These are phyloP conservation scores for Cancer borealis DNA, from an alignment of 2,888 invertebrate species.

Conservation along the genomic window DNA sequence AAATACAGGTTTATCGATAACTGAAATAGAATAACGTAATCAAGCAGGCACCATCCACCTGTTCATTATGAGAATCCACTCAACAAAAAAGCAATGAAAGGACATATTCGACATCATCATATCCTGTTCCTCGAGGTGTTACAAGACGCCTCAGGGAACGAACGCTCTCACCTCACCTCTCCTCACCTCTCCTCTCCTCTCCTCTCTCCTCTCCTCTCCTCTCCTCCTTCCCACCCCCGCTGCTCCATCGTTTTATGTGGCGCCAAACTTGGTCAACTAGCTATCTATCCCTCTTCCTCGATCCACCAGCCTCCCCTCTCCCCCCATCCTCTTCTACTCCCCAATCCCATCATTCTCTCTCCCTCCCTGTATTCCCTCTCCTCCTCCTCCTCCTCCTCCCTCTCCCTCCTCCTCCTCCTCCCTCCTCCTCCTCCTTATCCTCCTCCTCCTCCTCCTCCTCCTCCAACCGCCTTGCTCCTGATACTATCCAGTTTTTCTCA, in stretches of 20 bases:
- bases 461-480: background rate
- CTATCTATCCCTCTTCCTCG: background rate
- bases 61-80: background rate
- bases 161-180: background rate
- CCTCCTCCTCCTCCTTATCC: background rate
- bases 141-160: background rate
- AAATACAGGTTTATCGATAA: background rate
- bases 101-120: slow-evolving; percentile 1
- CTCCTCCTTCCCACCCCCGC: background rate
- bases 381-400: background rate
- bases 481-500: background rate
- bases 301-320: too few relatives aligned
- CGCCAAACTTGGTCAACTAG: too few relatives aligned
- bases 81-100: background rate
- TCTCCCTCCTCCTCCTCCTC: background rate
- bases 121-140: slow-evolving; percentile 5
- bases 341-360: too few relatives aligned
- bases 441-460: background rate
- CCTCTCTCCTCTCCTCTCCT: background rate
- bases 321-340: too few relatives aligned
- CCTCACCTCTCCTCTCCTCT: background rate
- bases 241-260: background rate
- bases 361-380: too few relatives aligned
- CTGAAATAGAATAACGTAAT: slow-evolving; percentile 26
- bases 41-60: background rate